Percentiles rank a stretch among this genome's conserved stretches.
Conservation (phyloP, 2,797 vertebrate genomes). For the Sebastes ruberrimus region DNA sequence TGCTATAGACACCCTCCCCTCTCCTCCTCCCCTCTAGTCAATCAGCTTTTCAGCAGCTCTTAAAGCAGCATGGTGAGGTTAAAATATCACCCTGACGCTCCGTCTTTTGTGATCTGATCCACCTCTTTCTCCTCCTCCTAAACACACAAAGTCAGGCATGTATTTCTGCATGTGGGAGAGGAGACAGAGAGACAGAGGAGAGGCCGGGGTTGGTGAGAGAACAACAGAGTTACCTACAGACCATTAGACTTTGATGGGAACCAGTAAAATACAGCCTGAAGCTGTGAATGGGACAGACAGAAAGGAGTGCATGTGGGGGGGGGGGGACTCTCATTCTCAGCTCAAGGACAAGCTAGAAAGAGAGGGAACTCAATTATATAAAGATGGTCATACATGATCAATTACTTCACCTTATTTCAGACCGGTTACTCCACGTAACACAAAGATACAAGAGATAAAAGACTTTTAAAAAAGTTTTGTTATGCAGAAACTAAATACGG, state of each 20-base stretch:
- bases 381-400: neutral
- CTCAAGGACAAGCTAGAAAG: slow-evolving; percentile 8
- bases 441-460: neutral
- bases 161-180: neutral
- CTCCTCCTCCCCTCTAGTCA: slow-evolving; percentile 40
- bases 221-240: slow-evolving; percentile 80
- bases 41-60: slow-evolving; percentile 69
- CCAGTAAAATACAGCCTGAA: slow-evolving; percentile 76
- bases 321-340: neutral
- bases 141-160: slow-evolving; percentile 1
- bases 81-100: slow-evolving; percentile 75
- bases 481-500: neutral
- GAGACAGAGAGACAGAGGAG: neutral
- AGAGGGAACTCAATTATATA: neutral
- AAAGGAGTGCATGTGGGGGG: neutral
- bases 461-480: neutral
- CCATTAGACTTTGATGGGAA: slow-evolving; percentile 79
- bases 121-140: slow-evolving; percentile 32
- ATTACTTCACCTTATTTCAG: neutral
- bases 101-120: slow-evolving; percentile 54
- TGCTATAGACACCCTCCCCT: slow-evolving; percentile 28
- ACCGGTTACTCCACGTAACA: neutral
- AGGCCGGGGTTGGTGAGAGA: slow-evolving; percentile 52
- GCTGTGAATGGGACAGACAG: slow-evolving; percentile 65
- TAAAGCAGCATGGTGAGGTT: slow-evolving; percentile 64